Conservation (phyloP, 2,888 invertebrate genomes). For the Xestia c-nigrum region DNA sequence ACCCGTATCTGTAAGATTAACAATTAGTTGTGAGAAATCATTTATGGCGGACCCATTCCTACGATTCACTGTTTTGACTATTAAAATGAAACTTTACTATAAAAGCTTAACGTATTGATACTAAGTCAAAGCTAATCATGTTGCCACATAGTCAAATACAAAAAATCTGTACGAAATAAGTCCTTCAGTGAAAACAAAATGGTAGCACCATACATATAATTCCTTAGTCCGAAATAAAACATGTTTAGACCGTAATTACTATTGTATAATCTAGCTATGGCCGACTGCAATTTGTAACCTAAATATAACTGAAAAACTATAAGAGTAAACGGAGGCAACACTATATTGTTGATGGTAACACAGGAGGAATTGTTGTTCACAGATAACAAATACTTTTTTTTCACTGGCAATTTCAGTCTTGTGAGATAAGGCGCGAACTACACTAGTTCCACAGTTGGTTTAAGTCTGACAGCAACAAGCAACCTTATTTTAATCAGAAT, state of each 20-base stretch:
- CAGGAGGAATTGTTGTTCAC: conserved; percentile 61
- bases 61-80: conserved; percentile 20
- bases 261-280: conserved; percentile 67
- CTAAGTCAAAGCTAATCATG: not conserved
- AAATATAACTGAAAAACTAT: conserved; percentile 56
- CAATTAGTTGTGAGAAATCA: conserved; percentile 48
- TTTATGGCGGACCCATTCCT: conserved; percentile 40
- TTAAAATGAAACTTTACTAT: conserved; percentile 10
- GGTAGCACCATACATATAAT: conserved; percentile 70
- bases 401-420: conserved; percentile 57
- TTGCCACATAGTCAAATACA: conserved; percentile 26
- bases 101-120: not conserved
- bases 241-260: conserved; percentile 62
- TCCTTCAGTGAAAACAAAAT: conserved; percentile 54
- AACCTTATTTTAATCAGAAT: not conserved
- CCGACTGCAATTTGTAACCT: conserved; percentile 62
- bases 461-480: not conserved
- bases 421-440: conserved; percentile 55
- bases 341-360: conserved; percentile 65
- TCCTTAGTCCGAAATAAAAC: conserved; percentile 63
- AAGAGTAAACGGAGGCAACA: conserved; percentile 57
- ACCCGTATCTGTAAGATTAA: conserved; percentile 72
- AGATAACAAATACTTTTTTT: conserved; percentile 59
- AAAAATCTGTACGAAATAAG: conserved; percentile 41
- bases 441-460: not conserved